These are phyloP conservation scores for Cheirogaleus major DNA, from an alignment of 2,797 vertebrate genomes.

Conservation along the genomic window DNA sequence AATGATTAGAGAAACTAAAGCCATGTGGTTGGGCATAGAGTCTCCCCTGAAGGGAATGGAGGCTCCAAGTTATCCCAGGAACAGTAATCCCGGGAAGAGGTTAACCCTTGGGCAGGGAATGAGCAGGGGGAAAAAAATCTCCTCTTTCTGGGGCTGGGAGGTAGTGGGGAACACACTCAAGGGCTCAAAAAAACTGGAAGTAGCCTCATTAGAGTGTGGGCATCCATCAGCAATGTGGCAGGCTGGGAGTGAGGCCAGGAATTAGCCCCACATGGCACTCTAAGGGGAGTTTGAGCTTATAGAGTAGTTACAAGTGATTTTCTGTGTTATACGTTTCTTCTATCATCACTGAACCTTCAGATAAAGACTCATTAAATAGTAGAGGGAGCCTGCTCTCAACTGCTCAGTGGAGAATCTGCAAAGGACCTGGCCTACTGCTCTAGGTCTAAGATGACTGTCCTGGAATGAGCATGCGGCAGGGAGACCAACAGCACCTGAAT, in stretches of 20 bases:
- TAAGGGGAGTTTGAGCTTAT: neutral
- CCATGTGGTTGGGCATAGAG: neutral
- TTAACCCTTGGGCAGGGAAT: neutral
- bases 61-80: neutral
- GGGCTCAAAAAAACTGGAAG: neutral
- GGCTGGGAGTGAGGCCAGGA: neutral
- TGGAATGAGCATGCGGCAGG: neutral
- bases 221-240: neutral
- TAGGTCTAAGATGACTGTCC: neutral
- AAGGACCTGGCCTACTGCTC: neutral
- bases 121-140: neutral
- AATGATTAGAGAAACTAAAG: neutral
- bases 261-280: neutral
- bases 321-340: neutral
- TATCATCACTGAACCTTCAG: neutral
- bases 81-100: neutral
- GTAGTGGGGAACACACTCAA: neutral
- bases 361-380: neutral
- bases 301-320: neutral
- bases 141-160: neutral
- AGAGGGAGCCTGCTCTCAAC: neutral
- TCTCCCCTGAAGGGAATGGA: neutral
- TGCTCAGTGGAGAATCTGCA: neutral
- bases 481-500: too few species aligned
- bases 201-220: neutral